Conservation (phyloP, 2,113 vertebrate species). For the Procavia capensis region DNA sequence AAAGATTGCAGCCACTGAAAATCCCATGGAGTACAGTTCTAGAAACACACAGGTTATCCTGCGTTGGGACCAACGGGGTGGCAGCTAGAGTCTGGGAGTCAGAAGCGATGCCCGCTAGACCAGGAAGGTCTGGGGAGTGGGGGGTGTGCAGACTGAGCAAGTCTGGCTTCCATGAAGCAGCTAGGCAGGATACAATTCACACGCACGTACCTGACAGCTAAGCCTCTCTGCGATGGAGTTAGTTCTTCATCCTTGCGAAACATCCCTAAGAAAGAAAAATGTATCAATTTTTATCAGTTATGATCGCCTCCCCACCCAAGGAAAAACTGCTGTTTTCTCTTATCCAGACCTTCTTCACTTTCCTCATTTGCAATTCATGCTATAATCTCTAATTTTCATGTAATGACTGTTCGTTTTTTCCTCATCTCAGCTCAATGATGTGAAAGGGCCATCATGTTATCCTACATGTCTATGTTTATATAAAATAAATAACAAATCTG, state of each 20-base stretch:
- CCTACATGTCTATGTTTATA: no score
- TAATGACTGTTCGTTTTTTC: not conserved
- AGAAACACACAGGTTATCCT: not conserved
- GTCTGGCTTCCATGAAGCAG: not conserved
- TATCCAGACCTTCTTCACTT: not conserved
- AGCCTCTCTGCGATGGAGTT: conserved; percentile 92
- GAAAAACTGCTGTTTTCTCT: not conserved
- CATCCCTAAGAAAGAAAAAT: conserved; percentile 89
- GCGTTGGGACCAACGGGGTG: not conserved
- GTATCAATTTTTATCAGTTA: not conserved
- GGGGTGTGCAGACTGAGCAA: not conserved
- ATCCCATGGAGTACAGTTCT: not conserved
- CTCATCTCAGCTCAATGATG: not conserved
- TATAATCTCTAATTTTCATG: not conserved
- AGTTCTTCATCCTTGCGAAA: conserved; percentile 93
- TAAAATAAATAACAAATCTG: not conserved
- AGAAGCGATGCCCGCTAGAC: accelerated
- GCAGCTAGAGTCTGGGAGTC: not conserved
- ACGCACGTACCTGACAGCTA: conserved; percentile 93
- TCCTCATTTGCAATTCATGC: not conserved
- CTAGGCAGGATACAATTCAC: accelerated
- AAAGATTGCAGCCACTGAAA: not conserved
- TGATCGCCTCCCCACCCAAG: not conserved
- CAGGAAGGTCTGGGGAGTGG: not conserved
- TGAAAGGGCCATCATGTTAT: accelerated